These are phyloP conservation scores for Benthochromis sp. DNA, from an alignment of 2,113 vertebrate species.

Conservation along the genomic window DNA sequence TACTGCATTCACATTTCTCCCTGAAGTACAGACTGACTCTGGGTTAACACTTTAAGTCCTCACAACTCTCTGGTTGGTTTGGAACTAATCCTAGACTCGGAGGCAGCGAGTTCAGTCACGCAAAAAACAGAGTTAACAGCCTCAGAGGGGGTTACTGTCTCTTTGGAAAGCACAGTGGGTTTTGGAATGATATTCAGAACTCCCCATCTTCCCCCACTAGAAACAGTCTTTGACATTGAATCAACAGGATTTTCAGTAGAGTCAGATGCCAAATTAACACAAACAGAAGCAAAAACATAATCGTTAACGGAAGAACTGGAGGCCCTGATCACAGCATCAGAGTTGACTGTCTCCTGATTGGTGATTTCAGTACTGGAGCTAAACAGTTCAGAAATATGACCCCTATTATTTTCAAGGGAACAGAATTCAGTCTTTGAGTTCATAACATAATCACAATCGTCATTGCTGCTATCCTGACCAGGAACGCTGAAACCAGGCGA, in stretches of 20 bases:
- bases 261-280: background rate
- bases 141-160: background rate
- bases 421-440: background rate
- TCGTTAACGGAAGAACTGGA: background rate
- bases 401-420: background rate
- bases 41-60: too few species aligned
- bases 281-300: background rate
- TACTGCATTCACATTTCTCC: too few species aligned
- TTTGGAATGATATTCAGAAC: background rate
- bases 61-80: too few species aligned
- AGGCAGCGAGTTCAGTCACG: background rate
- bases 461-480: background rate
- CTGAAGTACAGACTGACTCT: too few species aligned
- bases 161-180: background rate
- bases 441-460: background rate
- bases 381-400: background rate
- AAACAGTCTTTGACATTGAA: background rate
- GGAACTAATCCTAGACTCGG: too few species aligned
- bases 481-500: background rate
- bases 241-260: background rate
- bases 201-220: background rate
- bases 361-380: background rate
- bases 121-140: background rate
- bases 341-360: background rate
- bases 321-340: background rate